Evolutionary conservation across 2,888 invertebrate species (phyloP), one percentile per base, ranked within the genome.

Genomic region (Aspidiotus destructor): DNA sequence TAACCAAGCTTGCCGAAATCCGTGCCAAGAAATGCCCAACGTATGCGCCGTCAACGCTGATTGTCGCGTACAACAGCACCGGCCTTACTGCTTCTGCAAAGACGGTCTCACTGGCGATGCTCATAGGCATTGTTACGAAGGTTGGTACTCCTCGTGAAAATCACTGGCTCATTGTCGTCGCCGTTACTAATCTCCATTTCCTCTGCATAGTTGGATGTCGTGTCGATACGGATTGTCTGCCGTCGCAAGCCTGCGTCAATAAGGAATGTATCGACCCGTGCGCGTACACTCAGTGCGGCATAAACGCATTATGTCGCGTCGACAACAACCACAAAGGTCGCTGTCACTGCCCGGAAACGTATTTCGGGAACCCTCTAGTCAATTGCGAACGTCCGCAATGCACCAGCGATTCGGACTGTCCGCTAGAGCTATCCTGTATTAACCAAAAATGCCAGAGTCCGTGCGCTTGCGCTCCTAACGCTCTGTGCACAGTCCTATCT

Each of bases 71-170:
- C 86, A 86, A 77, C 80, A 86, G 70, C 92, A 92, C 74, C 81
- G 91, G 74, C 88, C 91, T 9, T 81, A 87, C 40, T 94, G 93
- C 76, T 85, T 86, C 3, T 93, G 93, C 75, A 81, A 85, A 73
- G 86, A 88, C 73, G 88, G 89, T 48, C 90, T 85, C 75, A 88
- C 89, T 72, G 94, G 93, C 75, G 89, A 91, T 75, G 88, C 90
- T 15, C 85, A 89, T 74, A 82, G 83, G 68, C 84, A 86, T 73
- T 92, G 91, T 75, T 85, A 86, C 74, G 84, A 88, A 75, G 85
- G 86, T 87, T 79, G 76, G 81, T 41, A 16, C 16, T 7, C 2
- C 2, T 10, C 6, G 2, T 13, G 1, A 6, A 48, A 48, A 3
- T 48, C 10, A n/a, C 5, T 52, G 1, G 28, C 5, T 28, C 28